These are phyloP conservation scores for Venturia canescens DNA, from an alignment of 1,140 invertebrate species.

Conservation along the genomic window DNA sequence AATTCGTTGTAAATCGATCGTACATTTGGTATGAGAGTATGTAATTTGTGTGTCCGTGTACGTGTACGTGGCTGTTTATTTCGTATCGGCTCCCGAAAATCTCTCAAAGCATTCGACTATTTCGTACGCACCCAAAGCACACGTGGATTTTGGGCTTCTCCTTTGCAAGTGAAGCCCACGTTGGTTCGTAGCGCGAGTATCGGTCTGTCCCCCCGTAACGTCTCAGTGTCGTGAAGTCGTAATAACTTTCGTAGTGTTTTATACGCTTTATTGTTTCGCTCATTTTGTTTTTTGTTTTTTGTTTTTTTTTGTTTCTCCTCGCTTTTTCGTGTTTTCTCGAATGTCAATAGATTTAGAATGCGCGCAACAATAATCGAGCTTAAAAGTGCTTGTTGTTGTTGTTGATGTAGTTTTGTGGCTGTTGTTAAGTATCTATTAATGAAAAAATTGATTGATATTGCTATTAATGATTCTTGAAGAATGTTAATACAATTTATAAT, in stretches of 20 bases:
- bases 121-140: neutral
- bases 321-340: no score
- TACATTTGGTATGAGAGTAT: constrained; percentile 46
- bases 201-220: neutral
- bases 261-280: no score
- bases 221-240: neutral
- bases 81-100: neutral
- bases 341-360: constrained; percentile 21
- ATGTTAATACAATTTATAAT: constrained; percentile 51
- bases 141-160: no score
- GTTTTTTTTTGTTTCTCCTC: no score
- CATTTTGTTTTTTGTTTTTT: neutral
- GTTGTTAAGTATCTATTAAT: constrained; percentile 21
- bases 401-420: neutral
- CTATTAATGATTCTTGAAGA: constrained; percentile 55
- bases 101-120: neutral
- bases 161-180: no score
- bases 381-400: constrained; percentile 28
- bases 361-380: constrained; percentile 46
- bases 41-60: neutral
- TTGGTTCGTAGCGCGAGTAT: neutral
- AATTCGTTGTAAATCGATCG: constrained; percentile 69
- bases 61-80: neutral
- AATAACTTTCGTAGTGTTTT: neutral
- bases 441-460: constrained; percentile 55